Conservation (phyloP, 2,797 vertebrate species). For the Sparus aurata region DNA sequence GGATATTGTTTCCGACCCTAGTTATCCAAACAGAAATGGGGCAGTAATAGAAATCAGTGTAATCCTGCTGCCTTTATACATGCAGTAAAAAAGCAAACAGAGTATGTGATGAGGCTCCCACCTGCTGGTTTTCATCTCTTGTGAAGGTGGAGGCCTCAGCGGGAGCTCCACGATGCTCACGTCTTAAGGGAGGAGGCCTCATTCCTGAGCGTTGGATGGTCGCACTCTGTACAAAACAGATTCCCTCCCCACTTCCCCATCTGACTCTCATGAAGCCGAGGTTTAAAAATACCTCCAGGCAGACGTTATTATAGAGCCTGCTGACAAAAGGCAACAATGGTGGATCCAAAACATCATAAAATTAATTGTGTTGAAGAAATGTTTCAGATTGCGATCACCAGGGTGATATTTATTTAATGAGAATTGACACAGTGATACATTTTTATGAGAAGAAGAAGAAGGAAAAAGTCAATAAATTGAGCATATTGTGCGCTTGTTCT, state of each 20-base stretch:
- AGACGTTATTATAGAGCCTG: neutral
- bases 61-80: conserved; percentile 19
- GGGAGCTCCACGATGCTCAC: conserved; percentile 27
- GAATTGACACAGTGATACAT: neutral
- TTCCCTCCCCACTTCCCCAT: conserved; percentile 31
- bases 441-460: neutral
- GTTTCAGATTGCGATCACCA: neutral
- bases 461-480: neutral
- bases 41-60: conserved; percentile 18
- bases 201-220: conserved; percentile 35
- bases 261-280: conserved; percentile 21
- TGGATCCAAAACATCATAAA: neutral
- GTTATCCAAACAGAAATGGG: conserved; percentile 36
- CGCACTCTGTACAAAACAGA: conserved; percentile 42
- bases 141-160: conserved; percentile 53
- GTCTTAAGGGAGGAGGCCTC: conserved; percentile 37
- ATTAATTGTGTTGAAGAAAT: neutral
- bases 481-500: neutral
- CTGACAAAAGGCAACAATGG: neutral
- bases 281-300: conserved; percentile 19
- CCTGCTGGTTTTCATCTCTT: conserved; percentile 46
- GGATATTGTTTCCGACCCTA: conserved; percentile 16
- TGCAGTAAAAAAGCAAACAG: conserved; percentile 27
- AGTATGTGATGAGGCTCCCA: conserved; percentile 51
- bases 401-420: neutral